A percentile compares a stretch with the other conserved stretches of the same genome.
Evolutionary conservation across 2,113 vertebrate species (phyloP).

Genomic region (Platichthys stellatus): DNA sequence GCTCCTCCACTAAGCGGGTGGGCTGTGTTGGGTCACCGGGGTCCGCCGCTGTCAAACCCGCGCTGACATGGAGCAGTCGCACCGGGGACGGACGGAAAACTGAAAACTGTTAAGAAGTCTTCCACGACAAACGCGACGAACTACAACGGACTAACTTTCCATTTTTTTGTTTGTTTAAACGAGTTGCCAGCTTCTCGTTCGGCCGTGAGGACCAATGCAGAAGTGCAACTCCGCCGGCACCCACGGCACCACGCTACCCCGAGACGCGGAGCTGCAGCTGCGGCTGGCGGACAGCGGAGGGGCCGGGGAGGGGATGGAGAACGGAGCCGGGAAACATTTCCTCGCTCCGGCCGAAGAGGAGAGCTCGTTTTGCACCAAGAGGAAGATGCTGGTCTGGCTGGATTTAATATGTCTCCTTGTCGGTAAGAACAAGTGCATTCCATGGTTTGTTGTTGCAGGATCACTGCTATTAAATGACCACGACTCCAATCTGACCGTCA

Average conservation of each 20-base stretch:
- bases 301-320: slow-evolving; percentile 76
- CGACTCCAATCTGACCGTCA: too few species aligned
- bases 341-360: slow-evolving; percentile 46
- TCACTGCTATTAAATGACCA: neutral
- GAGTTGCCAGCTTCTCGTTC: slow-evolving; percentile 4
- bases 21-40: slow-evolving; percentile 7
- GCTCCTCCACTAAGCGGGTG: slow-evolving; percentile 18
- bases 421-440: slow-evolving; percentile 68
- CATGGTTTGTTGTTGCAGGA: neutral
- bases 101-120: too few species aligned
- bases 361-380: slow-evolving; percentile 71
- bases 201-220: slow-evolving; percentile 69
- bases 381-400: slow-evolving; percentile 83
- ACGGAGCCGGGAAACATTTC: slow-evolving; percentile 77
- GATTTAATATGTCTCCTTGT: slow-evolving; percentile 82
- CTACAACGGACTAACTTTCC: too few species aligned
- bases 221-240: slow-evolving; percentile 70
- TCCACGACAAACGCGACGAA: too few species aligned
- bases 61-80: slow-evolving; percentile 66
- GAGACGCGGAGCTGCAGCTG: slow-evolving; percentile 80
- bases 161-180: neutral
- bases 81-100: slow-evolving; percentile 50
- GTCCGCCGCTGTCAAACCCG: slow-evolving; percentile 66
- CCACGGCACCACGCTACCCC: slow-evolving; percentile 68
- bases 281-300: slow-evolving; percentile 74